Evolutionary conservation across 2,113 vertebrate genomes (phyloP), one percentile per base, ranked within the genome.

Genomic region (Lepus americanus): DNA sequence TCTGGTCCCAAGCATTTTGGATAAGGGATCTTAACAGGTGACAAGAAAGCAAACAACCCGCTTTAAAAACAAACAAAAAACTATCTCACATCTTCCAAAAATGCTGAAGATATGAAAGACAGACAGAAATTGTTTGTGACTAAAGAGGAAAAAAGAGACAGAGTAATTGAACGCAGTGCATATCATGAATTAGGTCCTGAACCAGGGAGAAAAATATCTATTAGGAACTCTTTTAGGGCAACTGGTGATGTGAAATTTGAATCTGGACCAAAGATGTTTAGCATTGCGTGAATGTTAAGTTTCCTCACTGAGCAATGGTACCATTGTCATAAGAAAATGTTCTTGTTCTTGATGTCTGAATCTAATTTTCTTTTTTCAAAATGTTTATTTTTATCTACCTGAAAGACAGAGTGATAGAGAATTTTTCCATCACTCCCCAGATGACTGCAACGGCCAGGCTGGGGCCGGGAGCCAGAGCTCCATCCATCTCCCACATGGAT

Each of bases 111-210:
- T 27, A 13, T 23, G 27, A 73, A 82, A 25, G 36, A 70, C 8
- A 74, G 59, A 85, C 20, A 55, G 19, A 12, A 70, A 49, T 11
- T 22, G 3, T 33, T 87, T 39, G 51, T 55, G 25, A 69, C 1
- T 31, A 36, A 64, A 69, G 7, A 0, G 69, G 11, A 19, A 22
- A n/a, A 33, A 36, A 87, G 69, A 55, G 44, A 64, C 5, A 1
- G 6, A 9, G 13, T 0, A 14, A 11, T 9, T 67, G 16, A 33
- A 61, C 10, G 20, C 19, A 39, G 3, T 1, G 20, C 25, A 3
- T 9, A 14, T 29, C 14, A 36, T 14, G 0, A 29, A 5, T 4
- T 25, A 7, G n/a, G 5, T 39, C 39, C 29, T 29, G 9, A 10
- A 6, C 17, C 19, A 8, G 2, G 16, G 31, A 4, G 19, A 4